Evolutionary conservation across 2,113 vertebrate species (phyloP).

Genomic region (Onychostruthus taczanowskii): DNA sequence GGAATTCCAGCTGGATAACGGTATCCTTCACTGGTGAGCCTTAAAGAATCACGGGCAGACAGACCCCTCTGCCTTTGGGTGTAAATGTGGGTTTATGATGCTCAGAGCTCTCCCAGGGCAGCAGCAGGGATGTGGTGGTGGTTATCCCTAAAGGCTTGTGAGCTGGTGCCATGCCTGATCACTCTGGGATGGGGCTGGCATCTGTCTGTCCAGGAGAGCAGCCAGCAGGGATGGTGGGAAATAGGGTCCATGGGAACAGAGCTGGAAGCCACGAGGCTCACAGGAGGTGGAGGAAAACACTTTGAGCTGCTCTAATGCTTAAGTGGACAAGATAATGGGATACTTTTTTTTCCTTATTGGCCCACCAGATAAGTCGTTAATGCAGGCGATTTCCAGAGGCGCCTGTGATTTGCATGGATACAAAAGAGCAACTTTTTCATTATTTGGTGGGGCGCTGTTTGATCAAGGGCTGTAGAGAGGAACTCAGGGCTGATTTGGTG

Average conservation of each 20-base stretch:
- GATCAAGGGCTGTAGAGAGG: slow-evolving; percentile 58
- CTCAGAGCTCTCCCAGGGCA: not conserved
- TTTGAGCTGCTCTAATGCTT: slow-evolving; percentile 36
- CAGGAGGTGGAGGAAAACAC: not conserved
- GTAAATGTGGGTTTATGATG: not conserved
- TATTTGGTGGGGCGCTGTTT: slow-evolving; percentile 2
- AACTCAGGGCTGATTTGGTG: not conserved
- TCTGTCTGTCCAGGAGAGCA: not conserved
- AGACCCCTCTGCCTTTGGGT: not conserved
- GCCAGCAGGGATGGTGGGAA: not conserved
- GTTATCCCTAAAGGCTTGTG: not conserved
- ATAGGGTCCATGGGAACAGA: not conserved
- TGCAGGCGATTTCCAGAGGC: not conserved
- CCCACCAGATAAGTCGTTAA: slow-evolving; percentile 58
- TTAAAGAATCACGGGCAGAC: not conserved
- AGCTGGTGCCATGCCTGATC: rapidly evolving
- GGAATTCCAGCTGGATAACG: slow-evolving; percentile 12
- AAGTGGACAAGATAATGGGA: slow-evolving; percentile 58
- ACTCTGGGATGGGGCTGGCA: not conserved
- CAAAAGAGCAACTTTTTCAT: slow-evolving; percentile 59
- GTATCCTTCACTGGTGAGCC: slow-evolving; percentile 31
- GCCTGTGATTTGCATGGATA: slow-evolving; percentile 58
- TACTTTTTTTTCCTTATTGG: slow-evolving; percentile 41
- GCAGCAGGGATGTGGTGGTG: not conserved
- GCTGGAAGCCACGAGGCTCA: not conserved